Evolutionary conservation across 2,797 vertebrate genomes (phyloP).

Genomic region (Poecilia gillii): DNA sequence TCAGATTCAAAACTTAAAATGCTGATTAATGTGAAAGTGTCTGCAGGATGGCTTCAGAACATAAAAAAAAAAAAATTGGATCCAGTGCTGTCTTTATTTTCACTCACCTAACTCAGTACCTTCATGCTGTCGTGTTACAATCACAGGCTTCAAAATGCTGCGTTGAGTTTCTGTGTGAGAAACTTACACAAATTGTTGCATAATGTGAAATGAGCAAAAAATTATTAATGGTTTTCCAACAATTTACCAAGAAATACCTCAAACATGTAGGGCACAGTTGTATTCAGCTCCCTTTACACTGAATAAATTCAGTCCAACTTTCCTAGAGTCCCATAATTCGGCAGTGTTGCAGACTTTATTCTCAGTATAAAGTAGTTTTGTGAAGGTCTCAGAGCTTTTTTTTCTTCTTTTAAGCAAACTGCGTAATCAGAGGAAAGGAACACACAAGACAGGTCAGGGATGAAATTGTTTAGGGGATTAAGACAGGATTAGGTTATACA

Average conservation of each 20-base stretch:
- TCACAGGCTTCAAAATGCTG: neutral
- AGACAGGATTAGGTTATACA: neutral
- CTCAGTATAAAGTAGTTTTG: neutral
- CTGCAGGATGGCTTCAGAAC: slow-evolving; percentile 17
- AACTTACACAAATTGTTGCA: neutral
- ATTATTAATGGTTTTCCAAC: neutral
- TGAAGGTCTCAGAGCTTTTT: neutral
- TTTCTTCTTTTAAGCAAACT: neutral
- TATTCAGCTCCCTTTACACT: neutral
- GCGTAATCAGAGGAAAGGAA: neutral
- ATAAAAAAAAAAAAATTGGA: neutral
- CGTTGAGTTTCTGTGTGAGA: neutral
- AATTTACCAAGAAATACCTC: neutral
- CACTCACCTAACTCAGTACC: neutral
- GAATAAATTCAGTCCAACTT: neutral
- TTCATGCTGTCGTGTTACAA: neutral
- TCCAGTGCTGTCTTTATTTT: neutral
- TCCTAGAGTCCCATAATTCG: neutral
- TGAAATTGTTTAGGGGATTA: neutral
- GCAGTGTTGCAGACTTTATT: neutral
- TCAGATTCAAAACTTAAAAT: slow-evolving; percentile 26
- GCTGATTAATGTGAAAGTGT: slow-evolving; percentile 39
- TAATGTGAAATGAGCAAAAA: neutral
- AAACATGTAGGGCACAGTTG: neutral
- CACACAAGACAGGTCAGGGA: neutral